Conservation (phyloP, 2,888 invertebrate species). For the Orthosia gracilis region DNA sequence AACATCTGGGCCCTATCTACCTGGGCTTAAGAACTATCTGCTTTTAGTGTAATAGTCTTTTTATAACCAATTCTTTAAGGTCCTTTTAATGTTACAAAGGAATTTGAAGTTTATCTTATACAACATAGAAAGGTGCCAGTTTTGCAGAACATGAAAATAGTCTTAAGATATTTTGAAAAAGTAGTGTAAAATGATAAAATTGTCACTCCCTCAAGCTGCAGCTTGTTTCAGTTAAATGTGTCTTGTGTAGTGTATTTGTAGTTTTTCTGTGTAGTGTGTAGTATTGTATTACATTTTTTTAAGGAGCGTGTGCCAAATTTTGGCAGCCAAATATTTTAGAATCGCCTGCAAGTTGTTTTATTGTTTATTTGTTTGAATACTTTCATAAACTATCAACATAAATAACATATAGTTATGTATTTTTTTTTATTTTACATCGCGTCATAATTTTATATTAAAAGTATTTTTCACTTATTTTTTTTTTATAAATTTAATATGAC, state of each 20-base stretch:
- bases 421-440: no score
- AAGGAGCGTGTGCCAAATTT: not conserved
- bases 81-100: no score
- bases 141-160: not conserved
- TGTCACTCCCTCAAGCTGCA: conserved; percentile 41
- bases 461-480: no score
- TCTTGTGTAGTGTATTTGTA: conserved; percentile 48
- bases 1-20: no score
- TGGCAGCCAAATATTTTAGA: not conserved
- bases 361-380: not conserved
- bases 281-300: not conserved
- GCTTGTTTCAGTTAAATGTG: conserved; percentile 46
- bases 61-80: no score
- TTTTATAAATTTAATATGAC: no score
- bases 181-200: not conserved
- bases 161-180: no score
- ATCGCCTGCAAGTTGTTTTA: not conserved
- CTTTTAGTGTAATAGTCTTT: no score
- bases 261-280: not conserved
- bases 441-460: no score
- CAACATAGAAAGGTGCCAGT: not conserved
- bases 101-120: not conserved
- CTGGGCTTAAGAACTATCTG: no score
- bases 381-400: not conserved
- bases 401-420: no score